Conservation (phyloP, 2,797 vertebrate species). For the Chaetodon trifasciatus region DNA sequence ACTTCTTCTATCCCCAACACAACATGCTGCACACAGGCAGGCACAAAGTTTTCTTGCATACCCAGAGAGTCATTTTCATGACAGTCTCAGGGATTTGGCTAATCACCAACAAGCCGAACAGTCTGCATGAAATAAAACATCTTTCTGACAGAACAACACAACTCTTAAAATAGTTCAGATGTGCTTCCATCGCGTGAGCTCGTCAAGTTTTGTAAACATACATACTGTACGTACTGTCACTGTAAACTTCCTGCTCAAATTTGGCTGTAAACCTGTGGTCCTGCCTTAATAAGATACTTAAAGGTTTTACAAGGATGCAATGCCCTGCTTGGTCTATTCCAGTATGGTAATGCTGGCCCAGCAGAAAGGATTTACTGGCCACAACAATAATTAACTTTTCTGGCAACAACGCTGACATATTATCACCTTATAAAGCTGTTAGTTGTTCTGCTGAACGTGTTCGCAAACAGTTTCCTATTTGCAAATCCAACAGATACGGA, state of each 20-base stretch:
- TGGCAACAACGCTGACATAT: slow-evolving; percentile 25
- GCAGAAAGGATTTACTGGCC: slow-evolving; percentile 9
- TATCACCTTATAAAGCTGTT: slow-evolving; percentile 57
- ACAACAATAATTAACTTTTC: slow-evolving; percentile 11
- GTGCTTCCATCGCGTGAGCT: background rate
- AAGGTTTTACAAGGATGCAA: slow-evolving; percentile 53
- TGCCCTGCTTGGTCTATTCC: slow-evolving; percentile 13
- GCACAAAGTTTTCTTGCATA: background rate
- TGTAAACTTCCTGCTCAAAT: slow-evolving; percentile 1
- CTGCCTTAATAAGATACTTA: slow-evolving; percentile 32
- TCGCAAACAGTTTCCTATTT: background rate
- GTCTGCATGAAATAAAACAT: background rate
- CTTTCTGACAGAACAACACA: background rate
- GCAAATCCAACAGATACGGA: background rate
- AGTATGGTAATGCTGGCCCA: background rate
- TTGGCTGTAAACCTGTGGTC: slow-evolving; percentile 24
- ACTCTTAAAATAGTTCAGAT: background rate
- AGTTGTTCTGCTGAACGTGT: slow-evolving; percentile 15
- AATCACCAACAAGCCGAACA: background rate
- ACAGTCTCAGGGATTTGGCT: background rate
- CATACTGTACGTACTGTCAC: background rate
- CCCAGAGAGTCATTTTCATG: background rate
- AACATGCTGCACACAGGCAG: too few relatives aligned
- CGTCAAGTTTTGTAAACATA: slow-evolving; percentile 4
- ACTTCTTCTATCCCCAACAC: too few relatives aligned